Percentiles rank a stretch among this genome's conserved stretches.
These are phyloP conservation scores for Hylaeus anthracinus DNA, from an alignment of 1,140 invertebrate species.

Conservation along the genomic window DNA sequence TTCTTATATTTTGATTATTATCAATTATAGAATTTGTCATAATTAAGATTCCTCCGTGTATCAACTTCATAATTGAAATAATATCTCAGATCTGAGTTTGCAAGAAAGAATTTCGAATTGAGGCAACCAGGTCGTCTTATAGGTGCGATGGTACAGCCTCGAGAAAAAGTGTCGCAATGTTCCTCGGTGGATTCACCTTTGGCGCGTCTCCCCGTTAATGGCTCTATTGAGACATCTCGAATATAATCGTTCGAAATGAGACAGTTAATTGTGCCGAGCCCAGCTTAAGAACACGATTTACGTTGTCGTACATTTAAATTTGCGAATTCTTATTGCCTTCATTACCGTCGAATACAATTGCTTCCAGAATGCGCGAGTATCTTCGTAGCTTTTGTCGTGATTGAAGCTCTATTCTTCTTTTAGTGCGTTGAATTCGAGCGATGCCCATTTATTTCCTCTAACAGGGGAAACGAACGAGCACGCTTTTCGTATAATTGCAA, in stretches of 20 bases:
- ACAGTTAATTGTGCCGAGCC: not conserved
- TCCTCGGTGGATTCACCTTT: conserved; percentile 25
- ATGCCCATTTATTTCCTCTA: not conserved
- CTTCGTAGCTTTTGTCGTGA: not conserved
- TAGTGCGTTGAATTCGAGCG: not conserved
- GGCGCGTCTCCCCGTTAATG: conserved; percentile 13
- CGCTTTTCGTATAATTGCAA: not conserved
- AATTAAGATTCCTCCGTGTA: too few relatives aligned
- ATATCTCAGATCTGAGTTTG: not conserved
- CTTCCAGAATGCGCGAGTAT: not conserved
- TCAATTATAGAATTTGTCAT: too few relatives aligned
- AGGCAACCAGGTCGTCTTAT: not conserved
- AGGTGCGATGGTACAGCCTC: not conserved
- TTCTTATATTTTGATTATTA: too few relatives aligned
- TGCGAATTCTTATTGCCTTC: conserved; percentile 2
- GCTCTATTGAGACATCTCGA: conserved; percentile 6
- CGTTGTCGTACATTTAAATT: not conserved
- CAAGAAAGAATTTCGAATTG: not conserved
- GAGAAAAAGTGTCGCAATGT: conserved; percentile 34
- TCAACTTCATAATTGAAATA: too few relatives aligned
- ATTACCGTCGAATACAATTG: conserved; percentile 1
- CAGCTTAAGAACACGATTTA: not conserved
- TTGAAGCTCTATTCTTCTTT: conserved; percentile 1
- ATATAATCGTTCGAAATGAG: conserved; percentile 14
- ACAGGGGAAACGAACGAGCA: not conserved